Evolutionary conservation across 2,113 vertebrate species (phyloP).

Genomic region (Mesembrinibis cayennensis): DNA sequence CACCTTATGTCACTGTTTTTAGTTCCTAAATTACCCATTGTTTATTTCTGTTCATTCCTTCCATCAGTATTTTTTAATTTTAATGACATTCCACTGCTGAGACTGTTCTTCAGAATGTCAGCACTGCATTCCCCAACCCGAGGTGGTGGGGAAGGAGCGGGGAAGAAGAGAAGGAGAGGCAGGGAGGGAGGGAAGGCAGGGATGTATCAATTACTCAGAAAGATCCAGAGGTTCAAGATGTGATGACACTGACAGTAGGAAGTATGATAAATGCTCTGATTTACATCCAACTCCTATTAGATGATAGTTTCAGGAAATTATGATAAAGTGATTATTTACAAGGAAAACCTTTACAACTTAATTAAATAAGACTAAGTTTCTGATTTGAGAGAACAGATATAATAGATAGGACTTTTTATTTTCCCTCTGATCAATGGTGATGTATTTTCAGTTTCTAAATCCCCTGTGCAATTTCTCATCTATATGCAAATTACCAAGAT

Average conservation of each 20-base stretch:
- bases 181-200: background rate
- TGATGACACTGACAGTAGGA: background rate
- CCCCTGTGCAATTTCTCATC: background rate
- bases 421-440: fast-evolving
- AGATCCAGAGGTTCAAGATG: slow-evolving; percentile 37
- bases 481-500: fast-evolving
- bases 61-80: slow-evolving; percentile 61
- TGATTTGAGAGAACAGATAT: background rate
- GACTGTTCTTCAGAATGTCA: background rate
- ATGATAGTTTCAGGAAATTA: slow-evolving; percentile 64
- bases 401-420: background rate
- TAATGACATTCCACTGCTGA: slow-evolving; percentile 52
- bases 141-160: background rate
- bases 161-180: background rate
- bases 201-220: slow-evolving; percentile 44
- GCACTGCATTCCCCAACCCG: background rate
- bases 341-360: slow-evolving; percentile 49
- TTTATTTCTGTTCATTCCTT: slow-evolving; percentile 55
- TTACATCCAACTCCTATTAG: slow-evolving; percentile 60
- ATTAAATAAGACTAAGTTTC: slow-evolving; percentile 43
- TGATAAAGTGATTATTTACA: slow-evolving; percentile 67
- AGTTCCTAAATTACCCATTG: slow-evolving; percentile 13
- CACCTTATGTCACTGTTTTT: slow-evolving; percentile 78
- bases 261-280: slow-evolving; percentile 63
- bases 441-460: background rate